Evolutionary conservation across 2,888 invertebrate genomes (phyloP).

Genomic region (Torymus aiolomorphi): DNA sequence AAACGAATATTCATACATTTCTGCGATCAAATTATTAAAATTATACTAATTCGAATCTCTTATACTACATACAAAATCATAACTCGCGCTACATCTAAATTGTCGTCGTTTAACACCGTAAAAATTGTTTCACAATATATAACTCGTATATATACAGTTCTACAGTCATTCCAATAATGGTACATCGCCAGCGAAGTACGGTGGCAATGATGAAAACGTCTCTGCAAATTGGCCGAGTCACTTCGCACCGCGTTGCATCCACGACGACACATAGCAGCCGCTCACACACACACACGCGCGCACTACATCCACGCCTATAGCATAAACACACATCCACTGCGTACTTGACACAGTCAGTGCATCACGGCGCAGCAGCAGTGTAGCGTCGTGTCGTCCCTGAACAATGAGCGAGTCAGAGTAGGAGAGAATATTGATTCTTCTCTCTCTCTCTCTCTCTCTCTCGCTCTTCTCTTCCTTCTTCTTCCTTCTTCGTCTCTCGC

Average conservation of each 20-base stretch:
- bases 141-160: too few species aligned
- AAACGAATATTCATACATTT: too few species aligned
- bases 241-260: constrained; percentile 12
- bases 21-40: too few species aligned
- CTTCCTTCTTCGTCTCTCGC: constrained; percentile 5
- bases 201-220: constrained; percentile 29
- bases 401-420: constrained; percentile 13
- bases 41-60: too few species aligned
- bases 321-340: constrained; percentile 21
- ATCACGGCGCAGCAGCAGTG: neutral
- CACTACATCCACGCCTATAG: neutral
- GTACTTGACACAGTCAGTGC: constrained; percentile 55
- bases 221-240: constrained; percentile 37
- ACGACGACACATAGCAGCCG: too few species aligned
- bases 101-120: too few species aligned
- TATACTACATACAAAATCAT: too few species aligned
- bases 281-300: neutral
- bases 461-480: constrained; percentile 17
- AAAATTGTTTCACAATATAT: too few species aligned
- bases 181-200: too few species aligned
- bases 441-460: too few species aligned
- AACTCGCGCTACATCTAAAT: too few species aligned
- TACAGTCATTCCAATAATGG: too few species aligned
- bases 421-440: constrained; percentile 43
- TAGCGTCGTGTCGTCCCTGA: constrained; percentile 42